phyloP scores from a whole-genome alignment of 2,888 invertebrate species.

The Pristionchus maxplancki region DNA sequence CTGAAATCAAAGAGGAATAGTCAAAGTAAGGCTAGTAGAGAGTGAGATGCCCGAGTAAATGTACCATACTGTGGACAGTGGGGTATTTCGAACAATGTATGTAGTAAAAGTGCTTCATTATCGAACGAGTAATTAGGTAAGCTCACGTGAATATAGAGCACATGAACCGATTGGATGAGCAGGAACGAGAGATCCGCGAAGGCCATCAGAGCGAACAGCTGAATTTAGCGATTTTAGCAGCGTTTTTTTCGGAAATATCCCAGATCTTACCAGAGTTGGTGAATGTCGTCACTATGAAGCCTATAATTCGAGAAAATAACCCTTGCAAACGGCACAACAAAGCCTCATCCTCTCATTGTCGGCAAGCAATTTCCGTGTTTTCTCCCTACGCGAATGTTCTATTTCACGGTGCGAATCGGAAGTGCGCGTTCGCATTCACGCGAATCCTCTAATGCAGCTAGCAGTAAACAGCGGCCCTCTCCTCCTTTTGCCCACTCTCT shows the following conservation, averaged over 20 bases:
- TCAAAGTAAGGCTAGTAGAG: no score
- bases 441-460: neutral
- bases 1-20: no score
- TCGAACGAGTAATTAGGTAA: no score
- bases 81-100: no score
- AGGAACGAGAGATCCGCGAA: constrained; percentile 68
- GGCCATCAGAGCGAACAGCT: constrained; percentile 72
- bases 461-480: neutral
- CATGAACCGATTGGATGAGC: constrained; percentile 57
- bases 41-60: no score
- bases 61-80: no score
- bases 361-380: neutral
- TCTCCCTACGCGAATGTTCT: neutral
- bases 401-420: neutral
- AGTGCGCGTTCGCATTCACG: neutral
- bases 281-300: no score
- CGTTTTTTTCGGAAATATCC: no score
- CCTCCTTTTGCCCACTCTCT: neutral
- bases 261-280: no score
- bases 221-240: constrained; percentile 30
- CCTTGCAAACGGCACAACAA: neutral
- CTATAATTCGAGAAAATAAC: no score
- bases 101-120: no score
- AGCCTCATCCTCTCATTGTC: neutral
- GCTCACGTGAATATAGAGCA: constrained; percentile 61